phyloP scores from a whole-genome alignment of 2,113 vertebrate species.

The Pantherophis guttatus region DNA sequence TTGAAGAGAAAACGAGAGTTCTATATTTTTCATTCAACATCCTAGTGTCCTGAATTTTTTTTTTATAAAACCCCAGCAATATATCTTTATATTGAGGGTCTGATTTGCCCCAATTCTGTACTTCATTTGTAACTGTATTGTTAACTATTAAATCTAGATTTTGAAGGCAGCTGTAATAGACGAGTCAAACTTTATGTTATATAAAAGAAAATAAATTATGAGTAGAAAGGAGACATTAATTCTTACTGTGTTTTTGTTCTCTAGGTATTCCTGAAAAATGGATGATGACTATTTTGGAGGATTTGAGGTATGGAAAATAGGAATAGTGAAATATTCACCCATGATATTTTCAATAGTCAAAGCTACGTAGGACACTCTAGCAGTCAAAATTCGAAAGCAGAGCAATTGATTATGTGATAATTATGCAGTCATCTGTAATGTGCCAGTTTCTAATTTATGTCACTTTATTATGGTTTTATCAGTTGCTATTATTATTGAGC shows the following conservation, averaged over 20 bases:
- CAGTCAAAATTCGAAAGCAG: background rate
- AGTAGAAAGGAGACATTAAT: background rate
- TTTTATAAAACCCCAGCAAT: background rate
- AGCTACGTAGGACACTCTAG: background rate
- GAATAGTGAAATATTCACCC: background rate
- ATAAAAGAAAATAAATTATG: background rate
- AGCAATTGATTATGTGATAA: background rate
- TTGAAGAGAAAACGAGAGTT: background rate
- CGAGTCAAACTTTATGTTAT: background rate
- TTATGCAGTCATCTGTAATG: background rate
- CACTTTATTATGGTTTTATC: background rate
- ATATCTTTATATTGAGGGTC: background rate
- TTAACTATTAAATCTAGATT: background rate
- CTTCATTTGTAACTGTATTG: background rate
- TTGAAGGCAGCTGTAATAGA: no score
- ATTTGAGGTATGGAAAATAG: slow-evolving; percentile 73
- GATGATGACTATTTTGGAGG: slow-evolving; percentile 82
- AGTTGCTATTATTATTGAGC: background rate
- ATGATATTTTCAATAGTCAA: background rate
- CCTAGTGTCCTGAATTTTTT: background rate
- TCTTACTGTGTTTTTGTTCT: slow-evolving; percentile 56
- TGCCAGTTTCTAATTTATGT: background rate
- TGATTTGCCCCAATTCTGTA: background rate
- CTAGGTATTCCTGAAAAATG: slow-evolving; percentile 68
- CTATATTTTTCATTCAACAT: background rate